These are phyloP conservation scores for Dicentrarchus labrax DNA, from an alignment of 2,113 vertebrate species.

Conservation along the genomic window DNA sequence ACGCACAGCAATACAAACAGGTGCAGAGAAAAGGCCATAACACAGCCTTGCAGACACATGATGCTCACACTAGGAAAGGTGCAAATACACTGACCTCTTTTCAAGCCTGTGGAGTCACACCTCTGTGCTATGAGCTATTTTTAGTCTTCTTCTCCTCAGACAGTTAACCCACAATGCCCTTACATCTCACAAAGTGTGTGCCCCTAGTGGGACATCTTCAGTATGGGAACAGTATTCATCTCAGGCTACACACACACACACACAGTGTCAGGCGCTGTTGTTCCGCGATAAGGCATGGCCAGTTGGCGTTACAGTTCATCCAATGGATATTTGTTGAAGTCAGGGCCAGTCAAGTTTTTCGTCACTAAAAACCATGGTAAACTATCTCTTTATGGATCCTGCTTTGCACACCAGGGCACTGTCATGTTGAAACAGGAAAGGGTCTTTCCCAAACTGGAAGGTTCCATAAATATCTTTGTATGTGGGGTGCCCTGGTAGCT, in stretches of 20 bases:
- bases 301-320: not conserved
- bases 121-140: conserved; percentile 69
- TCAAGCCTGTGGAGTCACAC: conserved; percentile 55
- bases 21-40: conserved; percentile 38
- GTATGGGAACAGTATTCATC: conserved; percentile 19
- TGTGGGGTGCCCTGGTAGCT: too few species aligned
- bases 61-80: conserved; percentile 53
- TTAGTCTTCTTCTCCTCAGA: conserved; percentile 66
- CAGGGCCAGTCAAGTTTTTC: not conserved
- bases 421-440: not conserved
- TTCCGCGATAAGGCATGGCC: conserved; percentile 6
- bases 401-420: not conserved
- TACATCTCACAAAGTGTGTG: conserved; percentile 36
- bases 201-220: conserved; percentile 38
- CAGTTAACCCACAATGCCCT: conserved; percentile 66
- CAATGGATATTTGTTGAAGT: not conserved
- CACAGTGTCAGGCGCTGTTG: not conserved
- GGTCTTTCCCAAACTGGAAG: not conserved
- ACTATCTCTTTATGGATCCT: not conserved
- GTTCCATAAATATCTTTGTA: not conserved
- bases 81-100: conserved; percentile 73
- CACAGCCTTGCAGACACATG: conserved; percentile 52
- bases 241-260: not conserved
- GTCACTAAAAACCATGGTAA: not conserved
- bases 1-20: conserved; percentile 47